A percentile compares a stretch with the other conserved stretches of the same genome.
phyloP scores from a whole-genome alignment of 1,140 invertebrate species.

The Sinonovacula constricta region DNA sequence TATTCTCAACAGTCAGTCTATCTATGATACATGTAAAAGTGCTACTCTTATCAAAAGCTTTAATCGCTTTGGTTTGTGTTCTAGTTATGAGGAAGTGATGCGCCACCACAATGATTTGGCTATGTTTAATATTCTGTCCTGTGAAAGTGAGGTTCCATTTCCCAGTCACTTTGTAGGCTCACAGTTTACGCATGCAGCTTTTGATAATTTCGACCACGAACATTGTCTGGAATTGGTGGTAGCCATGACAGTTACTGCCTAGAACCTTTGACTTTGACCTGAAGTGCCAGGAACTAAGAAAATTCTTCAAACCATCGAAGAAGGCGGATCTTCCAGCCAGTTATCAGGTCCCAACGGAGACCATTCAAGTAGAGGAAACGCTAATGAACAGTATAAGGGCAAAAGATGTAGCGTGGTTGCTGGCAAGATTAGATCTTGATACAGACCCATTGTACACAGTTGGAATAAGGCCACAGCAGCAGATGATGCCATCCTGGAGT shows the following conservation, averaged over 20 bases:
- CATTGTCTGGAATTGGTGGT: background rate
- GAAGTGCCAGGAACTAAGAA: background rate
- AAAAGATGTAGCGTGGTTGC: conserved; percentile 15
- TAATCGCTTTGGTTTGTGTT: conserved; percentile 12
- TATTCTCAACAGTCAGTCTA: conserved; percentile 14
- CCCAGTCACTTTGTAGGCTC: background rate
- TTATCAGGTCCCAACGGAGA: background rate
- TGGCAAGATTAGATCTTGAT: conserved; percentile 6
- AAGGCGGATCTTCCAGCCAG: background rate
- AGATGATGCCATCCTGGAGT: background rate
- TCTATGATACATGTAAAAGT: conserved; percentile 30
- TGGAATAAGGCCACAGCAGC: background rate
- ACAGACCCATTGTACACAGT: background rate
- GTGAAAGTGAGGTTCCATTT: background rate
- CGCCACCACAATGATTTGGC: conserved; percentile 31
- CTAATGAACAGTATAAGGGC: background rate
- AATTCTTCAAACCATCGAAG: background rate
- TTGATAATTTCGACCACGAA: conserved; percentile 7
- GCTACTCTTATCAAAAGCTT: conserved; percentile 5
- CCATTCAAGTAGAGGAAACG: background rate
- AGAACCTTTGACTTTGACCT: conserved; percentile 7
- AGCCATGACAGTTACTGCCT: conserved; percentile 27
- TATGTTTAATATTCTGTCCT: background rate
- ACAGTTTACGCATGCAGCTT: background rate
- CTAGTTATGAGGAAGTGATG: conserved; percentile 19